phyloP scores from a whole-genome alignment of 2,797 vertebrate species.

The Austrolebias charrua region DNA sequence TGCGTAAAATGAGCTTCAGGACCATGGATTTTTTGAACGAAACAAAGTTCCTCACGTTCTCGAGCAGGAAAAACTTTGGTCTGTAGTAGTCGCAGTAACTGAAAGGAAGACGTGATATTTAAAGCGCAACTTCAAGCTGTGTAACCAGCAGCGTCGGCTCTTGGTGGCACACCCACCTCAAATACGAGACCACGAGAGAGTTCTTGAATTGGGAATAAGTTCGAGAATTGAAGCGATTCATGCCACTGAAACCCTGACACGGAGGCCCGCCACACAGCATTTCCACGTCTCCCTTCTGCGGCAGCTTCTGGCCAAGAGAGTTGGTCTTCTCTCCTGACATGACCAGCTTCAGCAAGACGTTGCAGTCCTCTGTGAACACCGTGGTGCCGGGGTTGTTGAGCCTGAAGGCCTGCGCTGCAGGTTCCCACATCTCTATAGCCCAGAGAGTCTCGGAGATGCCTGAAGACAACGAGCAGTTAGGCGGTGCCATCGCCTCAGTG shows the following conservation, averaged over 20 bases:
- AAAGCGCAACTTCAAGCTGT: neutral
- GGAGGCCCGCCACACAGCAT: constrained; percentile 96
- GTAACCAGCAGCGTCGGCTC: fast-evolving
- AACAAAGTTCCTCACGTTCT: constrained; percentile 96
- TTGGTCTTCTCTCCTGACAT: constrained; percentile 94
- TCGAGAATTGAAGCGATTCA: constrained; percentile 98
- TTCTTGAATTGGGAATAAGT: constrained; percentile 99
- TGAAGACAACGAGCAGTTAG: constrained; percentile 41
- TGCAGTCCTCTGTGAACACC: constrained; percentile 97
- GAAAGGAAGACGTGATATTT: constrained; percentile 4
- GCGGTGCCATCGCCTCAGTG: neutral
- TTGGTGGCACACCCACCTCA: constrained; percentile 81
- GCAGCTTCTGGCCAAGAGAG: constrained; percentile 89
- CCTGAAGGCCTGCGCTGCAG: constrained; percentile 93
- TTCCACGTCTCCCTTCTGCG: constrained; percentile 95
- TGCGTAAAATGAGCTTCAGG: constrained; percentile 92
- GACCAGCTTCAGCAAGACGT: constrained; percentile 92
- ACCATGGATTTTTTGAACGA: constrained; percentile 98
- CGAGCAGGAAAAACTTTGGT: constrained; percentile 93
- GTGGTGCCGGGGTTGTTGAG: constrained; percentile 93
- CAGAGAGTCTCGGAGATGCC: constrained; percentile 89
- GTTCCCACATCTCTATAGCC: constrained; percentile 99
- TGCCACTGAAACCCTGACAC: constrained; percentile 97
- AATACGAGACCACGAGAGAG: constrained; percentile 95
- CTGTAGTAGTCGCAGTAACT: constrained; percentile 99